Percentiles rank a stretch among this genome's conserved stretches.
Conservation (phyloP, 2,888 invertebrate species). For the Napeogenes inachia region DNA sequence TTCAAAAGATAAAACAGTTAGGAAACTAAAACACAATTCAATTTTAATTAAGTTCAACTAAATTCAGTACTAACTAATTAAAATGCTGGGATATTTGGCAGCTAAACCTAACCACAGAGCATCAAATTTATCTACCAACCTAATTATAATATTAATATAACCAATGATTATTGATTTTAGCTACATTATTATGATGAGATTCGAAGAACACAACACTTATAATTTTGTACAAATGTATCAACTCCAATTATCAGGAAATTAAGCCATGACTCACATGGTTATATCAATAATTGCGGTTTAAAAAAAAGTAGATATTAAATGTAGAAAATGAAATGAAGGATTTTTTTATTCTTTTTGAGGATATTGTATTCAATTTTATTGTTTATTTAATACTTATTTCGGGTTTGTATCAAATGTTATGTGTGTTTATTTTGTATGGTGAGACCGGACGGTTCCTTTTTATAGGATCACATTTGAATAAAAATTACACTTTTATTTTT, state of each 20-base stretch:
- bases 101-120: constrained; percentile 1
- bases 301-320: too few relatives aligned
- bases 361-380: not conserved
- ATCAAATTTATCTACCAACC: not conserved
- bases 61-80: constrained; percentile 12
- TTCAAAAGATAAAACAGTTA: too few relatives aligned
- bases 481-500: not conserved
- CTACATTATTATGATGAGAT: not conserved
- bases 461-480: not conserved
- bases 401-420: not conserved
- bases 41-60: constrained; percentile 9
- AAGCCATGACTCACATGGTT: too few relatives aligned
- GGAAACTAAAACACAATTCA: not conserved
- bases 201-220: not conserved
- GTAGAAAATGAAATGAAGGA: too few relatives aligned
- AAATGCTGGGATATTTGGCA: constrained; percentile 6
- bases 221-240: not conserved
- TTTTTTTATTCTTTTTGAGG: too few relatives aligned
- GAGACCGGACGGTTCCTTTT: not conserved
- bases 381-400: not conserved
- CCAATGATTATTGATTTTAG: not conserved
- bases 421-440: constrained; percentile 1
- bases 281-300: too few relatives aligned
- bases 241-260: too few relatives aligned
- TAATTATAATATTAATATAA: constrained; percentile 2